These are phyloP conservation scores for Habrosyne pyritoides DNA, from an alignment of 2,888 invertebrate genomes.

Conservation along the genomic window DNA sequence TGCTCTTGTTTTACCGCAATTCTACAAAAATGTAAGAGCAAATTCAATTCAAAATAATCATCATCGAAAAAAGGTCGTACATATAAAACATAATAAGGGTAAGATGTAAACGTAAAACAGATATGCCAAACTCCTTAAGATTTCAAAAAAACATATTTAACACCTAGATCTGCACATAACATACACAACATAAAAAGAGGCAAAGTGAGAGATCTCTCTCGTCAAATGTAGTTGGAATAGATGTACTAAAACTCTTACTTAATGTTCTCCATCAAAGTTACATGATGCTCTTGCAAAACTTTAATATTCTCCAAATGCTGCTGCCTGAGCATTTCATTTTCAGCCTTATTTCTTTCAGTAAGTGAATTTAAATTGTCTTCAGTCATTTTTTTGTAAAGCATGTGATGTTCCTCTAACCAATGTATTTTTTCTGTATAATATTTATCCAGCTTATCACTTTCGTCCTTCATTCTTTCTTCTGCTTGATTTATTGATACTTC, in stretches of 20 bases:
- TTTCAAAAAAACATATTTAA: too few relatives aligned
- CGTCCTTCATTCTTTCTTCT: constrained; percentile 84
- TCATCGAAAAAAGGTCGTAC: too few relatives aligned
- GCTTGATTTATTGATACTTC: constrained; percentile 81
- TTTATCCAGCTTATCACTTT: constrained; percentile 77
- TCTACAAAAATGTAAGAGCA: constrained; percentile 43
- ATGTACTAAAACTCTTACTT: constrained; percentile 52
- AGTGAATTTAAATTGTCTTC: constrained; percentile 77
- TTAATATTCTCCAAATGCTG: constrained; percentile 76
- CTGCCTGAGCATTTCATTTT: constrained; percentile 67
- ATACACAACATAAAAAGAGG: too few relatives aligned
- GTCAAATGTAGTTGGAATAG: too few relatives aligned
- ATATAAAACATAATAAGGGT: too few relatives aligned
- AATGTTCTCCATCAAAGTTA: constrained; percentile 82
- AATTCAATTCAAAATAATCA: neutral
- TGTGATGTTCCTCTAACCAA: constrained; percentile 80
- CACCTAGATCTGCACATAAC: too few relatives aligned
- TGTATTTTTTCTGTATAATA: constrained; percentile 79
- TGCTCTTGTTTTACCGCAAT: constrained; percentile 81
- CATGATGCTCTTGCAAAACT: constrained; percentile 77
- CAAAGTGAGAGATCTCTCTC: too few relatives aligned
- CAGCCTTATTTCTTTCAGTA: constrained; percentile 71
- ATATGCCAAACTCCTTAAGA: too few relatives aligned
- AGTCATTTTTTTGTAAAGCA: constrained; percentile 73
- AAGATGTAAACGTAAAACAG: too few relatives aligned